Percentiles rank a stretch among this genome's conserved stretches.
phyloP scores from a whole-genome alignment of 2,113 vertebrate genomes.

The Clarias gariepinus region DNA sequence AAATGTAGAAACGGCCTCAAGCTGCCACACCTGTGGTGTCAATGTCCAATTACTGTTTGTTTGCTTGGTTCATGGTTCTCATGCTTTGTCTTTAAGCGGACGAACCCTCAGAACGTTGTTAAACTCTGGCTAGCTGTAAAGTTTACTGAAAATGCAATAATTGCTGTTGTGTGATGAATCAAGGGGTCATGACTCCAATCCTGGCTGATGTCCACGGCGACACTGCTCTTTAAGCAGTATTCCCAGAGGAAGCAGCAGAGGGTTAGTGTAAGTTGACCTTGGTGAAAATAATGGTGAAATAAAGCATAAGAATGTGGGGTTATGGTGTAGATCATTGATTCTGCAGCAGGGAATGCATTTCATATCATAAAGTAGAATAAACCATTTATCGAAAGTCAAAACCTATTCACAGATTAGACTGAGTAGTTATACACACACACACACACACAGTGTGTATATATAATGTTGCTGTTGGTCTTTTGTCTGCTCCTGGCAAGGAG shows the following conservation, averaged over 20 bases:
- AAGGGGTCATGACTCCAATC: slow-evolving; percentile 4
- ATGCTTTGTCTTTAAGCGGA: background rate
- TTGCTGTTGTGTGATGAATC: background rate
- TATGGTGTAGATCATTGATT: background rate
- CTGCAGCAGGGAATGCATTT: no score
- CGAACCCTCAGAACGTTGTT: background rate
- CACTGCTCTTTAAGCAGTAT: background rate
- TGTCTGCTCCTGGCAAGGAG: no score
- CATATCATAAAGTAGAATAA: no score
- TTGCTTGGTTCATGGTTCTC: background rate
- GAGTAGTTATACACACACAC: no score
- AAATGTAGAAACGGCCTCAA: background rate
- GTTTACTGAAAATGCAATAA: background rate
- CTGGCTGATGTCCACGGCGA: background rate
- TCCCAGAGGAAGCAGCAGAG: background rate
- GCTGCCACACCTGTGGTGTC: background rate
- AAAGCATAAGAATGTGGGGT: background rate
- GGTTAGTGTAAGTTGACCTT: slow-evolving; percentile 8
- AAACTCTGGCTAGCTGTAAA: background rate
- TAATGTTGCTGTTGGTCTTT: no score
- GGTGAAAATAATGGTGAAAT: background rate
- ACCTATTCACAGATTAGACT: background rate
- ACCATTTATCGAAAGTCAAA: background rate
- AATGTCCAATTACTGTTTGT: background rate
- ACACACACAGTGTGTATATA: no score